Conservation (phyloP, 2,113 vertebrate genomes). For the Cryptomyrus ogoouensis region DNA sequence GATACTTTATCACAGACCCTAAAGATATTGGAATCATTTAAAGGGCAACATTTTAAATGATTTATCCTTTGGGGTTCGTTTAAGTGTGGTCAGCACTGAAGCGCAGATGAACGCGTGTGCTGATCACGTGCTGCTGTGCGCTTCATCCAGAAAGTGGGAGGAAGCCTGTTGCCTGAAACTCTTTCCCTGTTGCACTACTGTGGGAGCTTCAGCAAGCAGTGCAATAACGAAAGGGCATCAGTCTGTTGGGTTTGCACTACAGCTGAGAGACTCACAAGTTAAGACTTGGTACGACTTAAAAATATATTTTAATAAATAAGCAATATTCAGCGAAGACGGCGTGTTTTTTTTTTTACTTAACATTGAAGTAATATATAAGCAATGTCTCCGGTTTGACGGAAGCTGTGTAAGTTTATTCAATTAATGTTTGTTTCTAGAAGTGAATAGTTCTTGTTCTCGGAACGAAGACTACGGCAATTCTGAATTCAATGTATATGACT, state of each 20-base stretch:
- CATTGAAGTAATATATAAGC: not conserved
- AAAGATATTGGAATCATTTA: not conserved
- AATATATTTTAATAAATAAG: conserved; percentile 1
- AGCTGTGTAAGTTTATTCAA: not conserved
- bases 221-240: conserved; percentile 95
- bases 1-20: not conserved
- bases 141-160: not conserved
- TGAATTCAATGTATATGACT: not conserved
- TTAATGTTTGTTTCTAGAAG: not conserved
- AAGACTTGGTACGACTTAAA: not conserved
- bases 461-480: not conserved
- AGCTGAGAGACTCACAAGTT: conserved; percentile 11
- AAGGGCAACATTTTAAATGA: not conserved
- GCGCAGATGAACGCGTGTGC: not conserved
- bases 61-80: not conserved
- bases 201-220: conserved; percentile 77
- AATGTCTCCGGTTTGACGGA: not conserved
- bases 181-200: conserved; percentile 96
- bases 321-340: not conserved
- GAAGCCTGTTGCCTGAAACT: conserved; percentile 68
- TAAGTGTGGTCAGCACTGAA: not conserved
- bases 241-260: conserved; percentile 51
- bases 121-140: not conserved
- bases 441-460: not conserved
- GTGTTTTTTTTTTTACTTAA: not conserved